Percentiles rank a stretch among this genome's conserved stretches.
These are phyloP conservation scores for Hirtodrosophila histrioides DNA, from an alignment of 2,888 invertebrate species.

Conservation along the genomic window DNA sequence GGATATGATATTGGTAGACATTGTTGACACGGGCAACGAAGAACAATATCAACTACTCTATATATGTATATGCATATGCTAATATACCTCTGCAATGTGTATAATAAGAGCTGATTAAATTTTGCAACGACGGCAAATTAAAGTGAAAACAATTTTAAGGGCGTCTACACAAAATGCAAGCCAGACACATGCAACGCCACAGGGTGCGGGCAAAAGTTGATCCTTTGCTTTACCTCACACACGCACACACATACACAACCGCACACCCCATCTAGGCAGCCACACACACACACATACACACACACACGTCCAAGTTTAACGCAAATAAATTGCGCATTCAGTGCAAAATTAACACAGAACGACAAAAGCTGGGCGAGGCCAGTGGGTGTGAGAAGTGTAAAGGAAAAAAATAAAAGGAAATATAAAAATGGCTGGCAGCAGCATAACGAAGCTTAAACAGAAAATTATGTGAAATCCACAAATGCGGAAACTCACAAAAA, in stretches of 20 bases:
- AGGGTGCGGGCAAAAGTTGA: slow-evolving; percentile 59
- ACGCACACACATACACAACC: neutral
- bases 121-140: slow-evolving; percentile 76
- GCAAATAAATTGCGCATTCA: slow-evolving; percentile 81
- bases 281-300: slow-evolving; percentile 15
- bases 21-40: no score
- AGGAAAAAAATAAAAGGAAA: slow-evolving; percentile 4
- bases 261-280: slow-evolving; percentile 7
- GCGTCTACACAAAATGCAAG: slow-evolving; percentile 48
- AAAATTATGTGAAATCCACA: slow-evolving; percentile 50
- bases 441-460: slow-evolving; percentile 66
- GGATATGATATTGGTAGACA: no score
- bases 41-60: neutral
- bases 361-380: slow-evolving; percentile 37
- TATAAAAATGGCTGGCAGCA: slow-evolving; percentile 41
- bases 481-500: slow-evolving; percentile 30
- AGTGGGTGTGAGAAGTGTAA: slow-evolving; percentile 9
- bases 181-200: slow-evolving; percentile 50
- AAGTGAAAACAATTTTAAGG: slow-evolving; percentile 70
- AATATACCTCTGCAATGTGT: slow-evolving; percentile 1
- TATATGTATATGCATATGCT: neutral
- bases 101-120: slow-evolving; percentile 69
- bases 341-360: slow-evolving; percentile 71
- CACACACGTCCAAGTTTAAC: slow-evolving; percentile 64
- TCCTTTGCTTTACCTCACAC: slow-evolving; percentile 40